phyloP scores from a whole-genome alignment of 2,888 invertebrate species.

The Chironomus riparius region DNA sequence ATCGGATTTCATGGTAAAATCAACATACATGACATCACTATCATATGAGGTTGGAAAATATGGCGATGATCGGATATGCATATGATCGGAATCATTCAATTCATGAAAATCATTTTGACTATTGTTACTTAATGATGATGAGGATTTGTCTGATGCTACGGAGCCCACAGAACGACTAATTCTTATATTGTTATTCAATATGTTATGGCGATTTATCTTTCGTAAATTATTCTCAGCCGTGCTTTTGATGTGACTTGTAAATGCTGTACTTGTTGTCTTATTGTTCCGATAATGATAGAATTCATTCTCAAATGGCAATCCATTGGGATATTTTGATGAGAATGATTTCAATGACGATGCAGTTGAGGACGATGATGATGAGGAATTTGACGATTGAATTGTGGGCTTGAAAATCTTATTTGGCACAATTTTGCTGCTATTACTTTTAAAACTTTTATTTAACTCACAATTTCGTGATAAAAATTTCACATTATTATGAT shows the following conservation, averaged over 20 bases:
- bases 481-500: not conserved
- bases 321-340: slow-evolving; percentile 42
- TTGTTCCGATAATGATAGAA: slow-evolving; percentile 32
- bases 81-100: slow-evolving; percentile 21
- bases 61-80: slow-evolving; percentile 4
- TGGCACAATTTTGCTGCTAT: not conserved
- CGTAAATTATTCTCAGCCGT: not conserved
- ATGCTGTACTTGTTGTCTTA: not conserved
- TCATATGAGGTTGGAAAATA: not conserved
- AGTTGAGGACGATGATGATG: slow-evolving; percentile 13
- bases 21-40: slow-evolving; percentile 42
- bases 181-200: not conserved
- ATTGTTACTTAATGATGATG: slow-evolving; percentile 24
- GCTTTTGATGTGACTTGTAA: not conserved
- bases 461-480: not conserved
- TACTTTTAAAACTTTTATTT: not conserved
- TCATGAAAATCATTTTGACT: not conserved
- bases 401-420: not conserved
- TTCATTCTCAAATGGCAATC: slow-evolving; percentile 42
- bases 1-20: slow-evolving; percentile 39
- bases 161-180: slow-evolving; percentile 14
- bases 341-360: slow-evolving; percentile 31
- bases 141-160: not conserved
- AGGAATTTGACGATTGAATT: not conserved
- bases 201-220: slow-evolving; percentile 1